phyloP scores from a whole-genome alignment of 2,797 vertebrate species.

The Anabacerthia variegaticeps region DNA sequence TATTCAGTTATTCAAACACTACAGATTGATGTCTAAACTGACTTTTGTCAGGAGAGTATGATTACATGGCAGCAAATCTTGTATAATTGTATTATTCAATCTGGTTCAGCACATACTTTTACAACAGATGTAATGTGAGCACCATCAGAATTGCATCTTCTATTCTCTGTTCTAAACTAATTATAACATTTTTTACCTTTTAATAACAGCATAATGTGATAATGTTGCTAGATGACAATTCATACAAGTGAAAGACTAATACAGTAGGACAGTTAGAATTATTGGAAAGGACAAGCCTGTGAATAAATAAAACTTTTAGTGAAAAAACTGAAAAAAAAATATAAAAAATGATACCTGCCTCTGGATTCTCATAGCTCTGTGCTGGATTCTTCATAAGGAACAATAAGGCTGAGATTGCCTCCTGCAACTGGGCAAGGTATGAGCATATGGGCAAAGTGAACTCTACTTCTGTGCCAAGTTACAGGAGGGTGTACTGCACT shows the following conservation, averaged over 20 bases:
- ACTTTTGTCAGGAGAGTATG: constrained; percentile 38
- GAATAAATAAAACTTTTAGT: not conserved
- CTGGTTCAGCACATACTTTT: not conserved
- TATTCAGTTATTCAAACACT: constrained; percentile 2
- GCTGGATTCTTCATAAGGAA: not conserved
- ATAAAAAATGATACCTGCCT: not conserved
- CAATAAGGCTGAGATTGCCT: not conserved
- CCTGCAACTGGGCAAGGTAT: rapidly evolving
- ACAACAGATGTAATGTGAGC: not conserved
- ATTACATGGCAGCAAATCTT: constrained; percentile 49
- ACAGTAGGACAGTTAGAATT: not conserved
- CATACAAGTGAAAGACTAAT: not conserved
- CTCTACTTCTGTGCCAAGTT: not conserved
- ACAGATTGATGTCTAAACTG: constrained; percentile 51
- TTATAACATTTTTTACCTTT: constrained; percentile 22
- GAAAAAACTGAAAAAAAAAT: not conserved
- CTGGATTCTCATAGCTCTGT: not conserved
- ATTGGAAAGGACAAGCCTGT: not conserved
- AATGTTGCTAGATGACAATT: not conserved
- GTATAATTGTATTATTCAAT: constrained; percentile 47
- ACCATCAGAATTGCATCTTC: constrained; percentile 32
- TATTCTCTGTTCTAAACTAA: constrained; percentile 22
- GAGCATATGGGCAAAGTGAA: rapidly evolving
- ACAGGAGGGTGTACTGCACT: rapidly evolving
- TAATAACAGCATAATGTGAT: not conserved